Percentiles rank a stretch among this genome's conserved stretches.
These are phyloP conservation scores for Trisateles emortualis DNA, from an alignment of 2,888 invertebrate genomes.

Conservation along the genomic window DNA sequence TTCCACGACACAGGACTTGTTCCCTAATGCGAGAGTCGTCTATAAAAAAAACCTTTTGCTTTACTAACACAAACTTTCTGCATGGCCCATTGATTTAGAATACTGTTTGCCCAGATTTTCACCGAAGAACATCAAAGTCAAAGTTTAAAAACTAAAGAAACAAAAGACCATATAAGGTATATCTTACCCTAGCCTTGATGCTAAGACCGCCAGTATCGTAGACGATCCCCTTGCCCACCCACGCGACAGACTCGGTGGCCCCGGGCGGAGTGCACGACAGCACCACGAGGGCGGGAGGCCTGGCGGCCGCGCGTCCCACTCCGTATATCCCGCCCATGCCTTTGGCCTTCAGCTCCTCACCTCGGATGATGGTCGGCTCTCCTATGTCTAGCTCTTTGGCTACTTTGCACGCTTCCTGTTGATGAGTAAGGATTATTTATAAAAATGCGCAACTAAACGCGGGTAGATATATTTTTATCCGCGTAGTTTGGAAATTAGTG, in stretches of 20 bases:
- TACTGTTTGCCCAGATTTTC: no score
- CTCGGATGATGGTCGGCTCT: slow-evolving; percentile 90
- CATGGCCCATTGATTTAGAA: no score
- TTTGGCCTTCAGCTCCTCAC: slow-evolving; percentile 90
- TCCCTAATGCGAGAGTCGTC: no score
- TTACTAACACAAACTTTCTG: no score
- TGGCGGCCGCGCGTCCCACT: slow-evolving; percentile 90
- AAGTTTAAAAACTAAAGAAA: no score
- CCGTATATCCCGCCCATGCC: slow-evolving; percentile 96
- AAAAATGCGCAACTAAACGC: background rate
- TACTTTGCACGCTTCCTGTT: slow-evolving; percentile 89
- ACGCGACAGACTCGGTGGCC: slow-evolving; percentile 90
- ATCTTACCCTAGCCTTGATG: slow-evolving; percentile 93
- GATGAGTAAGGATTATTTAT: background rate
- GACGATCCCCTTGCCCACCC: slow-evolving; percentile 98
- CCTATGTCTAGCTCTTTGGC: slow-evolving; percentile 89
- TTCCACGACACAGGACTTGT: no score
- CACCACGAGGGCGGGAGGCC: slow-evolving; percentile 87
- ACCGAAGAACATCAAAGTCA: no score
- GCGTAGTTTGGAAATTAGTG: no score
- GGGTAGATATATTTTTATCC: no score
- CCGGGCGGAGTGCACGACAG: slow-evolving; percentile 88
- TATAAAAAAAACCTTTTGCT: no score
- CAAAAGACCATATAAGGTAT: no score
- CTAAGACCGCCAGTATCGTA: slow-evolving; percentile 97